phyloP scores from a whole-genome alignment of 2,888 invertebrate genomes.

The Drosophila villosipedis region DNA sequence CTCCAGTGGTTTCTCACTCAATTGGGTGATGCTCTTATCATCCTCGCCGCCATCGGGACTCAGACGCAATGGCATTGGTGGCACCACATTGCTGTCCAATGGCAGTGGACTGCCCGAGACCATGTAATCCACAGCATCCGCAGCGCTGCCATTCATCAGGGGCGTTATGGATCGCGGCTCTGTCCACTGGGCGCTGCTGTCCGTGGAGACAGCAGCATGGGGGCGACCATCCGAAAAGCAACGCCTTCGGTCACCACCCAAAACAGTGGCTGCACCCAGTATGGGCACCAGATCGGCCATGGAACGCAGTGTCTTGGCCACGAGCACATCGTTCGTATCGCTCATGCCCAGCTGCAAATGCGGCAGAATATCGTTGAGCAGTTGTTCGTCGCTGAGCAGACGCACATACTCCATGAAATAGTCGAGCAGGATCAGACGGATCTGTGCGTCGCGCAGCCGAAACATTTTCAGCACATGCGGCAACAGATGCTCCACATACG shows the following conservation, averaged over 20 bases:
- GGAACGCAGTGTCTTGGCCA: slow-evolving; percentile 92
- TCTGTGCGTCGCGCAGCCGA: slow-evolving; percentile 93
- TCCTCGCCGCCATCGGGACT: slow-evolving; percentile 94
- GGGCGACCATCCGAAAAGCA: slow-evolving; percentile 95
- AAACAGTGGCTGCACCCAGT: slow-evolving; percentile 92
- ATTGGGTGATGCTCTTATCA: slow-evolving; percentile 85
- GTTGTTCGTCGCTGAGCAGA: slow-evolving; percentile 90
- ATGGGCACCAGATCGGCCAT: slow-evolving; percentile 94
- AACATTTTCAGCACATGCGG: slow-evolving; percentile 93
- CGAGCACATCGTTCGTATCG: slow-evolving; percentile 93
- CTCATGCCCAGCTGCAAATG: slow-evolving; percentile 95
- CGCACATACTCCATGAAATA: slow-evolving; percentile 92
- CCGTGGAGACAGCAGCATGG: slow-evolving; percentile 80
- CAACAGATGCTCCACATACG: slow-evolving; percentile 91
- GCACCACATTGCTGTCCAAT: slow-evolving; percentile 73
- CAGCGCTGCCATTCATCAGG: slow-evolving; percentile 75
- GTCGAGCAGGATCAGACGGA: slow-evolving; percentile 91
- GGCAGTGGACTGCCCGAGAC: slow-evolving; percentile 83
- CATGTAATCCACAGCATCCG: slow-evolving; percentile 76
- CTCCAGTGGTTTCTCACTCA: slow-evolving; percentile 78
- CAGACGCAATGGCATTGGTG: slow-evolving; percentile 89
- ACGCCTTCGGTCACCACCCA: slow-evolving; percentile 92
- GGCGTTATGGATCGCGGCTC: slow-evolving; percentile 85
- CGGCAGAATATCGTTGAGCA: slow-evolving; percentile 92
- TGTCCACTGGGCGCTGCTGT: slow-evolving; percentile 76